Base-by-base conservation (phyloP, 2,888 invertebrate species). In the Drosophila cognata region DNA sequence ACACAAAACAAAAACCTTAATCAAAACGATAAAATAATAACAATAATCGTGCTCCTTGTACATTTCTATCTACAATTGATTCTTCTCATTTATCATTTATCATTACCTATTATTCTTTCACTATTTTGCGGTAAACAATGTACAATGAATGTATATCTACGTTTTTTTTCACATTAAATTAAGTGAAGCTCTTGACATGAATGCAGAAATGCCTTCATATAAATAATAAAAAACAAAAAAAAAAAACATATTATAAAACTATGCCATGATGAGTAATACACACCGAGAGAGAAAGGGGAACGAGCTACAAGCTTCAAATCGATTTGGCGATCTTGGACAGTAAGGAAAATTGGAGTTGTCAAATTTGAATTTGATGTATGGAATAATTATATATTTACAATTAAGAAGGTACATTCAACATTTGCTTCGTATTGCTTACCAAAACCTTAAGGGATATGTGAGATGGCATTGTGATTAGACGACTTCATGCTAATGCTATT, bases 401-500 rank as follows among this genome's bases (percentile, higher is more conserved):
- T 66, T 60, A 61, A 65, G 71, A 61, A 65, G 66, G 70, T 74
- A 75, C 66, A 48, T 71, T 65, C 11, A 75, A 68, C 67, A 67
- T 50, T 52, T 61, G 38, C 50, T 18, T 71, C 43, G 70, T 61
- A 48, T 67, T 61, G 66, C 58, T 67, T 71, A 60, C 67, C 71
- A 67, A 75, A 36, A 41, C 25, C 51, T 52, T 53, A 43, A 38
- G 50, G 55, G 68, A 77, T 76, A 74, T 74, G 71, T 63, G 62
- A 52, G 58, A 56, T 65, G 56, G 62, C 67, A 41, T 59, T 63
- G 57, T 52, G 35, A 50, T 31, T 16, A 33, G 41, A 51, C 57
- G 71, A 71, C 35, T 73, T 79, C 68, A 79, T 75, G 71, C 79
- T 79, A 67, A 74, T 81, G 81, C 60, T 76, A 77, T 79, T 74